phyloP scores from a whole-genome alignment of 2,113 vertebrate genomes.

The Fulica atra region DNA sequence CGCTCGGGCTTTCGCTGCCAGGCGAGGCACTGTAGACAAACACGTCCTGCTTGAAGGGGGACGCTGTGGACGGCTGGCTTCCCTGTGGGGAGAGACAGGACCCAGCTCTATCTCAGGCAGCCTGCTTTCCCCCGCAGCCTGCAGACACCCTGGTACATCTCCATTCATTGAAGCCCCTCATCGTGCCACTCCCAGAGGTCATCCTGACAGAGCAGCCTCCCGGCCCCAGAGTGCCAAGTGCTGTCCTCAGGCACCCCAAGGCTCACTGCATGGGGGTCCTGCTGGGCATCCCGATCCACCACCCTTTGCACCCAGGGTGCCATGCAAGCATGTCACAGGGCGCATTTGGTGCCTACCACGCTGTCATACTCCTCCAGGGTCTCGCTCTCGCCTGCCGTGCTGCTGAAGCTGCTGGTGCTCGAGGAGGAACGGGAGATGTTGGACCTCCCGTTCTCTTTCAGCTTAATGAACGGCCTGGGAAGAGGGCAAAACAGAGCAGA shows the following conservation, averaged over 20 bases:
- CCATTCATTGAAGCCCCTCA: accelerated
- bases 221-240: accelerated
- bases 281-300: too few relatives aligned
- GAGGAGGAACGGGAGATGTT: constrained; percentile 94
- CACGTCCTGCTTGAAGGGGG: constrained; percentile 82
- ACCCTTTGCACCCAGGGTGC: not conserved
- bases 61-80: constrained; percentile 81
- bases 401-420: constrained; percentile 90
- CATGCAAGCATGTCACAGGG: accelerated
- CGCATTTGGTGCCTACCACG: constrained; percentile 65
- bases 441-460: constrained; percentile 87
- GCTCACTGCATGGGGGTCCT: not conserved
- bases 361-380: constrained; percentile 85
- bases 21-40: constrained; percentile 82
- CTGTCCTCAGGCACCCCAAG: not conserved
- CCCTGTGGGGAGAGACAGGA: constrained; percentile 63
- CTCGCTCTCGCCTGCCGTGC: constrained; percentile 88
- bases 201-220: accelerated
- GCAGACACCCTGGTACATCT: accelerated
- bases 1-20: constrained; percentile 74
- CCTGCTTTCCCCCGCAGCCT: accelerated
- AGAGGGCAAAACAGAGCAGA: not conserved
- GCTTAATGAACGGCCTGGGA: constrained; percentile 80
- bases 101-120: accelerated
- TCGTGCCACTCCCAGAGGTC: accelerated